A percentile compares a stretch with the other conserved stretches of the same genome.
Conservation (phyloP, 2,797 vertebrate genomes). For the Pantherophis alleghaniensis region DNA sequence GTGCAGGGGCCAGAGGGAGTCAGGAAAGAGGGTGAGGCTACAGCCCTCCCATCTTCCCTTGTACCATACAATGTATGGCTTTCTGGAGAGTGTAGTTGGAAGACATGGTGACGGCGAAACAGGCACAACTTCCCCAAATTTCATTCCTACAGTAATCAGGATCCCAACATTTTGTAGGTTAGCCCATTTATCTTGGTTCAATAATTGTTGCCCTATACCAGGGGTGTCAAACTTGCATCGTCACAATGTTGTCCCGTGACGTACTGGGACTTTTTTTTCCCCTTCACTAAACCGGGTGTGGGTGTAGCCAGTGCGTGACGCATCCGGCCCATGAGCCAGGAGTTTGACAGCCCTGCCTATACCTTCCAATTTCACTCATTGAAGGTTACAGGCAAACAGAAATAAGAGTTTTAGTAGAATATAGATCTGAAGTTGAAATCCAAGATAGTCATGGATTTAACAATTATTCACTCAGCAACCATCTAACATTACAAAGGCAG, state of each 20-base stretch:
- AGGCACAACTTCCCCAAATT: background rate
- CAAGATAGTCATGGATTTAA: background rate
- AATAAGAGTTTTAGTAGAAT: background rate
- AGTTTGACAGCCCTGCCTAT: background rate
- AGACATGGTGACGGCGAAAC: background rate
- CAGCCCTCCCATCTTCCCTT: no score
- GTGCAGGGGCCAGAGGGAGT: no score
- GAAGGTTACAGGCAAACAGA: background rate
- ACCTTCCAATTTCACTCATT: background rate
- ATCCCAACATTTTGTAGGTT: background rate
- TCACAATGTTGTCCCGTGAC: no score
- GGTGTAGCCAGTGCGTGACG: no score
- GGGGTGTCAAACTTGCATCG: no score
- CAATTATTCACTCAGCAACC: background rate
- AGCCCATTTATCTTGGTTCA: background rate
- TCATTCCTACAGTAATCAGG: background rate
- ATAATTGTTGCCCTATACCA: background rate
- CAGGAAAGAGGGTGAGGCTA: no score
- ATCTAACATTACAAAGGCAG: background rate
- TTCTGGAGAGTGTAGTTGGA: no score
- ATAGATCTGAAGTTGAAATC: background rate
- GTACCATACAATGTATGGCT: no score
- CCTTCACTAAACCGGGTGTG: no score
- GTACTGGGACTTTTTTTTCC: no score
- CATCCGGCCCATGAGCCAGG: no score